phyloP scores from a whole-genome alignment of 1,140 invertebrate species.

The Pseudomyrmex cubaensis region DNA sequence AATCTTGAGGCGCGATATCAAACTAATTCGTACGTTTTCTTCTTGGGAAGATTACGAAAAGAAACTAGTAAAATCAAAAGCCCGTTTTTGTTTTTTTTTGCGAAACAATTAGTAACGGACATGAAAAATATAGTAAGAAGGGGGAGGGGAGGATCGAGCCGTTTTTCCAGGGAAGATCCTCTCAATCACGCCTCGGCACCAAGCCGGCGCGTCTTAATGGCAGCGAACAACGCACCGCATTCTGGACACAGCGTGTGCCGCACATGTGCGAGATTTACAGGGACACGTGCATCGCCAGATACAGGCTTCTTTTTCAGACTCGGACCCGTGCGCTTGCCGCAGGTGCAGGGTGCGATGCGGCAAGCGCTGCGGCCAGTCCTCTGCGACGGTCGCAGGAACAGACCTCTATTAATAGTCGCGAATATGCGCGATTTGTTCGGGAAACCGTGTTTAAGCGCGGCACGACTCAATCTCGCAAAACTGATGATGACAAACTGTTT shows the following conservation, averaged over 20 bases:
- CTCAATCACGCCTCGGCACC: conserved; percentile 1
- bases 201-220: conserved; percentile 19
- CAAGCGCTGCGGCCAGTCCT: conserved; percentile 26
- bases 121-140: background rate
- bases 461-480: background rate
- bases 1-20: background rate
- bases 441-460: conserved; percentile 17
- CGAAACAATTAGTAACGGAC: background rate
- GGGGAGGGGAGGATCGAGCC: background rate
- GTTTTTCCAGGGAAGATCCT: background rate
- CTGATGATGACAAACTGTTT: background rate
- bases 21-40: background rate
- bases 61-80: too few relatives aligned
- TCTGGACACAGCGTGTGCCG: conserved; percentile 43
- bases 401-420: conserved; percentile 52
- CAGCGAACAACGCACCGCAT: conserved; percentile 42
- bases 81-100: too few relatives aligned
- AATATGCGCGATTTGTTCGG: conserved; percentile 52
- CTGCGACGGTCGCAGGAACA: conserved; percentile 33
- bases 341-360: conserved; percentile 65
- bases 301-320: conserved; percentile 54
- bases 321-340: conserved; percentile 57
- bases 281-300: conserved; percentile 75
- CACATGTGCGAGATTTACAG: conserved; percentile 68
- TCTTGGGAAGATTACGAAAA: background rate